Conservation (phyloP, 2,113 vertebrate species). For the Cyanoliseus patagonus region DNA sequence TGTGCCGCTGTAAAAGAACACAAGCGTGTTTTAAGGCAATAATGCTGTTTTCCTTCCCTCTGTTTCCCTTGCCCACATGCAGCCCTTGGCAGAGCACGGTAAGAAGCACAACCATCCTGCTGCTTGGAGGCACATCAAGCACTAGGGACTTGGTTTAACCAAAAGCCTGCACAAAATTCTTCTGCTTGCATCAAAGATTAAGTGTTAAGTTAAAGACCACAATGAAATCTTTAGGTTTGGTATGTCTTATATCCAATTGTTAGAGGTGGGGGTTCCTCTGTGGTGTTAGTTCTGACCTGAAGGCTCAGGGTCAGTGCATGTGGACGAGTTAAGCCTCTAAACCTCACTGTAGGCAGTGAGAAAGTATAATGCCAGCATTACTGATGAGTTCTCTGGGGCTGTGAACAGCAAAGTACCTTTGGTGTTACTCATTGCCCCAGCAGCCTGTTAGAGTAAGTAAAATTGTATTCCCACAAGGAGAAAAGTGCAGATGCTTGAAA, state of each 20-base stretch:
- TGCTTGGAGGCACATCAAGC: not conserved
- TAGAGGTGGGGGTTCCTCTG: not conserved
- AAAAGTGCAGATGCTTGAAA: not conserved
- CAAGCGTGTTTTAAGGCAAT: not conserved
- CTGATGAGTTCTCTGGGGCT: accelerated
- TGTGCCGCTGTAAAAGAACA: constrained; percentile 77
- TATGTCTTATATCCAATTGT: not conserved
- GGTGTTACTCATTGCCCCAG: not conserved
- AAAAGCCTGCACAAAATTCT: not conserved
- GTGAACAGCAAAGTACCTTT: not conserved
- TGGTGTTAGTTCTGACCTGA: not conserved
- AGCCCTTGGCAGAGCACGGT: not conserved
- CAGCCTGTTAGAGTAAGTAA: not conserved
- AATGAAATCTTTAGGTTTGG: not conserved
- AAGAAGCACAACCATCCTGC: not conserved
- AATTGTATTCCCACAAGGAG: not conserved
- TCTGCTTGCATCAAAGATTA: not conserved
- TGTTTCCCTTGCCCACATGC: not conserved
- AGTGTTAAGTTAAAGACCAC: not conserved
- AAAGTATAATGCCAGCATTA: accelerated
- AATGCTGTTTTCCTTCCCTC: not conserved
- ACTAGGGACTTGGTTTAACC: not conserved
- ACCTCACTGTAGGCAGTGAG: accelerated
- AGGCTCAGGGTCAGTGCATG: not conserved
- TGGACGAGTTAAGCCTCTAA: not conserved